Evolutionary conservation across 1,140 invertebrate species (phyloP), one percentile per base, ranked within the genome.

Genomic region (Drosophila orena): DNA sequence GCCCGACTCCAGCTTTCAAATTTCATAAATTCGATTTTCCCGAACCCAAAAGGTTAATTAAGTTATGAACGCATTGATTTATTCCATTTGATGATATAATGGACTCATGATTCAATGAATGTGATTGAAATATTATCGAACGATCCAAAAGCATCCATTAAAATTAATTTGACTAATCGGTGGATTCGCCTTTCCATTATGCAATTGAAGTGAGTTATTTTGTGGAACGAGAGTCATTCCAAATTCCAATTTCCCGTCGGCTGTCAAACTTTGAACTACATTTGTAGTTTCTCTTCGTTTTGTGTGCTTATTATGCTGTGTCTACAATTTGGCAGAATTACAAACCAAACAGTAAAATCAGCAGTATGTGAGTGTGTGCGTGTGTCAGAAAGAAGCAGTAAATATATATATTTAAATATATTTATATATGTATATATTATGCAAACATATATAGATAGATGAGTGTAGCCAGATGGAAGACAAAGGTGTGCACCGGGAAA

Each of bases 281-380:
- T 83, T 69, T 70, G 15, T 42, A 57, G 43, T 59, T 69, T 56
- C 55, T 38, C 55, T 47, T 72, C 35, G 40, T 43, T 47, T 56
- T 54, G 44, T 54, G 58, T 59, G 57, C 61, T 56, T 40, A 54
- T 73, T 50, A 17, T 66, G 46, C 55, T 66, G 56, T 47, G 46
- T 73, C 56, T 44, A 61, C 54, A 57, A 71, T 77, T 78, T 83
- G 69, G 62, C 69, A 59, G 62, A 50, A 49, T 55, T 71, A 55
- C 75, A 79, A 69, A 54, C 22, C 60, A 70, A 74, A 75, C 49
- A 56, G 69, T 79, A 46, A 59, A 78, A 78, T 37, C 47, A 60
- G 14, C 4, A 37, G 43, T 42, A 14, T 68, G 22, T 49, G n/a
- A 14, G 3, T 38, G 37, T 38, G 37, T 38, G 14, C 40, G 22